A percentile compares a stretch with the other conserved stretches of the same genome.
phyloP scores from a whole-genome alignment of 2,797 vertebrate species.

The Geotria australis region DNA sequence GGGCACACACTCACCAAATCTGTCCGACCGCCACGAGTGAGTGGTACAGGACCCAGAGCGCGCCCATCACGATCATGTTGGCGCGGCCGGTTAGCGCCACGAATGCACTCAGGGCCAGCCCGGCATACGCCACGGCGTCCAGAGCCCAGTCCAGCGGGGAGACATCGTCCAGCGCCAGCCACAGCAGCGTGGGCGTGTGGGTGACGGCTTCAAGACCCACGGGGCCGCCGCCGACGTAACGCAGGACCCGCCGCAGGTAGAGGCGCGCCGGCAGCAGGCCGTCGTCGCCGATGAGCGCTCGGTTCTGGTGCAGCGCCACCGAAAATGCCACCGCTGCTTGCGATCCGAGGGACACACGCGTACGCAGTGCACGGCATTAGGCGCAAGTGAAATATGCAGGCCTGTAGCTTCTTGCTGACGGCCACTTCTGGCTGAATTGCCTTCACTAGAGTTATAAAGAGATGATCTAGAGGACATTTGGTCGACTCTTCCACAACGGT shows the following conservation, averaged over 20 bases:
- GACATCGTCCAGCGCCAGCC: conserved; percentile 43
- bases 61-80: conserved; percentile 54
- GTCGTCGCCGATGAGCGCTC: conserved; percentile 45
- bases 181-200: conserved; percentile 39
- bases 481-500: no score
- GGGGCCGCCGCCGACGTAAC: conserved; percentile 36
- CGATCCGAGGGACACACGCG: conserved; percentile 7
- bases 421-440: conserved; percentile 7
- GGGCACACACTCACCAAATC: conserved; percentile 39
- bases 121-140: conserved; percentile 24
- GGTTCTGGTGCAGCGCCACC: conserved; percentile 60
- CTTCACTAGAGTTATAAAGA: conserved; percentile 6
- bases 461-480: no score
- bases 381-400: no score
- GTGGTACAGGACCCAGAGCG: conserved; percentile 57
- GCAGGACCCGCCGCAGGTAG: conserved; percentile 36
- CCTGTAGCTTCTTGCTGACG: conserved; percentile 8
- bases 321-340: conserved; percentile 42
- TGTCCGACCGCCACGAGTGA: conserved; percentile 66
- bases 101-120: conserved; percentile 27
- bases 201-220: conserved; percentile 21
- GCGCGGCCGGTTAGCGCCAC: conserved; percentile 33
- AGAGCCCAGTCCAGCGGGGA: conserved; percentile 36
- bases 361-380: conserved; percentile 4
- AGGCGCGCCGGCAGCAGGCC: conserved; percentile 39